phyloP scores from a whole-genome alignment of 2,797 vertebrate species.

The Valencia hispanica region DNA sequence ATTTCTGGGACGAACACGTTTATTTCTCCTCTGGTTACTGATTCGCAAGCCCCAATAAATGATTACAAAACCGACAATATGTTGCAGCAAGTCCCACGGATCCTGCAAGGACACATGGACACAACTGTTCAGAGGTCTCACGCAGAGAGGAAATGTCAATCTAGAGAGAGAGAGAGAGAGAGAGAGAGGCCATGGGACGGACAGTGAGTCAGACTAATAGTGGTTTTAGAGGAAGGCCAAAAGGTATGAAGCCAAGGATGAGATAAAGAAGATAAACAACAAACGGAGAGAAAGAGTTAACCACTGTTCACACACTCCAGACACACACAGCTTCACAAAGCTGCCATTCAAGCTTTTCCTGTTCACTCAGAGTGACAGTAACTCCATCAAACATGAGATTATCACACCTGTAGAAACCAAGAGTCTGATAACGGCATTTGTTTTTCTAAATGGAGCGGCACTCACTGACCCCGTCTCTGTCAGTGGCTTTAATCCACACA shows the following conservation, averaged over 20 bases:
- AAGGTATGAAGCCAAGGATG: constrained; percentile 2
- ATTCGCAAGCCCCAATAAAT: constrained; percentile 66
- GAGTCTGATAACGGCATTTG: neutral
- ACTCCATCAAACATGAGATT: constrained; percentile 29
- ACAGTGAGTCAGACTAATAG: neutral
- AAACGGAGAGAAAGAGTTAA: constrained; percentile 31
- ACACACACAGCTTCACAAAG: constrained; percentile 54
- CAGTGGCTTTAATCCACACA: neutral
- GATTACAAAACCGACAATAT: constrained; percentile 49
- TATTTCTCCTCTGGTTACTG: constrained; percentile 56
- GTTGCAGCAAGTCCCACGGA: constrained; percentile 22
- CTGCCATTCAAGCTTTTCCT: constrained; percentile 70
- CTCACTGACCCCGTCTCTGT: neutral
- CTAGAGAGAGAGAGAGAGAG: constrained; percentile 7
- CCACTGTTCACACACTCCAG: constrained; percentile 14
- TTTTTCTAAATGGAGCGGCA: constrained; percentile 6
- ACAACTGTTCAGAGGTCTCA: neutral
- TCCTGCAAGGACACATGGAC: constrained; percentile 32
- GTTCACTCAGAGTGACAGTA: constrained; percentile 47
- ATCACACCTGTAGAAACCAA: constrained; percentile 16
- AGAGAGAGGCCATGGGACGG: neutral
- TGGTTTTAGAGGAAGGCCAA: neutral
- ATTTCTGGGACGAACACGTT: constrained; percentile 35
- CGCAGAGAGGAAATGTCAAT: constrained; percentile 4
- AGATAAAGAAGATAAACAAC: constrained; percentile 23